Conservation (phyloP, 2,113 vertebrate genomes). For the Girardinichthys multiradiatus region DNA sequence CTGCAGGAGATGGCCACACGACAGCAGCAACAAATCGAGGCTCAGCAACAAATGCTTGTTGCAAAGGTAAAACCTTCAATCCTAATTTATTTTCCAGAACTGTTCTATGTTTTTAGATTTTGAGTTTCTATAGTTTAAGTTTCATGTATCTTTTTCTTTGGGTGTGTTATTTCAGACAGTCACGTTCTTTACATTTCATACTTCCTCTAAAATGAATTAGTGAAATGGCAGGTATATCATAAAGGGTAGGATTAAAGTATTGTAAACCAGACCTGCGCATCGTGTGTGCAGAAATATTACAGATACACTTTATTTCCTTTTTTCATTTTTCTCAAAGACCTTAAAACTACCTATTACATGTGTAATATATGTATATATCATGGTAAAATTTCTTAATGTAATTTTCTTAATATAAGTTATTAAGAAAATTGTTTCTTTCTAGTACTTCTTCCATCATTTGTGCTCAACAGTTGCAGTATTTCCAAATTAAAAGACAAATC, state of each 20-base stretch:
- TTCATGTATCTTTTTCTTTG: neutral
- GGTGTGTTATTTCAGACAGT: too few relatives aligned
- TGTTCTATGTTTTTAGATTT: too few relatives aligned
- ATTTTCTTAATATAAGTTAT: neutral
- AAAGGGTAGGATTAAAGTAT: neutral
- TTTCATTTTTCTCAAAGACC: neutral
- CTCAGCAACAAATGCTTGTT: slow-evolving; percentile 80
- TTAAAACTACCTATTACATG: neutral
- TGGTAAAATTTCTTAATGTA: too few relatives aligned
- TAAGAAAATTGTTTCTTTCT: neutral
- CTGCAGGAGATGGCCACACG: slow-evolving; percentile 79
- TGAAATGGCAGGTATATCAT: too few relatives aligned
- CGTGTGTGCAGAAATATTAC: neutral
- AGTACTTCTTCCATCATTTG: neutral
- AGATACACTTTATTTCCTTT: neutral
- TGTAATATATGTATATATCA: too few relatives aligned
- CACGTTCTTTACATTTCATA: neutral
- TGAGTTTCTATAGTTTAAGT: neutral
- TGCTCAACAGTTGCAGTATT: neutral
- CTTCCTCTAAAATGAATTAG: neutral
- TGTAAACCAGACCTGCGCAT: neutral
- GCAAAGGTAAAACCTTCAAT: slow-evolving; percentile 67
- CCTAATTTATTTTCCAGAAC: neutral
- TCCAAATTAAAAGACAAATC: neutral
- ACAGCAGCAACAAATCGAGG: slow-evolving; percentile 79